phyloP scores from a whole-genome alignment of 2,113 vertebrate genomes.

The Coracopsis vasa region DNA sequence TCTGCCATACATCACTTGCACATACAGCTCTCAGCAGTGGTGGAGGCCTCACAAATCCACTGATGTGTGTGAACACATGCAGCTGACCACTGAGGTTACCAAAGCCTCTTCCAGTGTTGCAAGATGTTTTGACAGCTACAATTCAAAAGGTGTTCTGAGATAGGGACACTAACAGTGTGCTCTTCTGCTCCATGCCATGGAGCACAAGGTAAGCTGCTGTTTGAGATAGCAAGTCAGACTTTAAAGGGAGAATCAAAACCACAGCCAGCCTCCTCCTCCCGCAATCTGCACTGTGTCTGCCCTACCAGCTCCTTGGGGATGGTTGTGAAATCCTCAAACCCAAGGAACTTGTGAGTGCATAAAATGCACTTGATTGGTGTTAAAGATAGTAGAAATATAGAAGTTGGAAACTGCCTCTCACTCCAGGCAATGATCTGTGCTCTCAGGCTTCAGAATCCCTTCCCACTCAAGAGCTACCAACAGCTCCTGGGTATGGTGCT shows the following conservation, averaged over 20 bases:
- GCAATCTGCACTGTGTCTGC: background rate
- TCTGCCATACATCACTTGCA: background rate
- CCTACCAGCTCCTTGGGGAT: background rate
- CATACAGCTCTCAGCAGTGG: background rate
- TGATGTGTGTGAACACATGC: background rate
- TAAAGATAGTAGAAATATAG: background rate
- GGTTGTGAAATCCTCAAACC: background rate
- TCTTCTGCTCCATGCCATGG: background rate
- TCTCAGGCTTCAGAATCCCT: background rate
- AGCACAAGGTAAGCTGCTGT: background rate
- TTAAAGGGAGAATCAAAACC: background rate
- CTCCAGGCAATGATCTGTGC: background rate
- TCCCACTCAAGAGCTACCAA: background rate
- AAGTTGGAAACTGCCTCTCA: background rate
- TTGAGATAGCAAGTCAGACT: background rate
- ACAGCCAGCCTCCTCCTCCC: background rate
- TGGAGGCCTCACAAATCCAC: background rate
- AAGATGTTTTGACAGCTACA: background rate
- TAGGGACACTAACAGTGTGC: background rate
- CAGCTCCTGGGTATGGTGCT: background rate
- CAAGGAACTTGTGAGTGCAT: background rate
- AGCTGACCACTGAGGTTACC: background rate
- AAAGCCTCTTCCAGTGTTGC: background rate
- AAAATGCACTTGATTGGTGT: rapidly evolving
- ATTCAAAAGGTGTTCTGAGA: background rate